Conservation (phyloP, 2,113 vertebrate species). For the Verasper variegatus region DNA sequence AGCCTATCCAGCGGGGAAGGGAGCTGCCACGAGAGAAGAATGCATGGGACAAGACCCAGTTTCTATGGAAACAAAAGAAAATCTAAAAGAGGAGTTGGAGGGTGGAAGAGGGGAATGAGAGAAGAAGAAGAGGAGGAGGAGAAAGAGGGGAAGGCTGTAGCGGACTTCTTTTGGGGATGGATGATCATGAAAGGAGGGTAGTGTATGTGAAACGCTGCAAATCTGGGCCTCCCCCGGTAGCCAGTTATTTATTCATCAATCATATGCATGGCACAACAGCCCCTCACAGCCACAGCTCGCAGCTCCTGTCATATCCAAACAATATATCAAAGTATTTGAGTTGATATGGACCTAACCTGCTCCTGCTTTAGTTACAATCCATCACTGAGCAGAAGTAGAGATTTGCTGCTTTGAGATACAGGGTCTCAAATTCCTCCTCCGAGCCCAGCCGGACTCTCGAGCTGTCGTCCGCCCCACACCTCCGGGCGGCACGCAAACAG, state of each 20-base stretch:
- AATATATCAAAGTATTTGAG: slow-evolving; percentile 31
- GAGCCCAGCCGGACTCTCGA: too few species aligned
- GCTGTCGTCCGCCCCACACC: too few species aligned
- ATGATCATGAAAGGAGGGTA: slow-evolving; percentile 43
- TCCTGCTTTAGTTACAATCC: neutral
- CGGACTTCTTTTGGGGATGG: slow-evolving; percentile 48
- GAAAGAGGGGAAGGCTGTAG: neutral
- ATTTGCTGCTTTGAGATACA: neutral
- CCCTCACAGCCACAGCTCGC: neutral
- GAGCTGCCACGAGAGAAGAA: slow-evolving; percentile 56
- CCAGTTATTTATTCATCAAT: slow-evolving; percentile 58
- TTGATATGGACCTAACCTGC: slow-evolving; percentile 2
- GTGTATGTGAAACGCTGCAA: slow-evolving; percentile 22
- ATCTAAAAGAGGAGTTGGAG: slow-evolving; percentile 54
- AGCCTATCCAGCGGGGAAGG: slow-evolving; percentile 55
- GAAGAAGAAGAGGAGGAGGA: too few species aligned
- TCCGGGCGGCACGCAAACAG: slow-evolving; percentile 30
- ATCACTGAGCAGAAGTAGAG: neutral
- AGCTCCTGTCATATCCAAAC: slow-evolving; percentile 30
- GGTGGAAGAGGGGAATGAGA: slow-evolving; percentile 9
- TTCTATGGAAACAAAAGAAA: slow-evolving; percentile 81
- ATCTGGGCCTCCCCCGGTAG: slow-evolving; percentile 38
- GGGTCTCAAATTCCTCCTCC: slow-evolving; percentile 9
- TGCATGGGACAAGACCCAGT: slow-evolving; percentile 71
- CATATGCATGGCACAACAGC: slow-evolving; percentile 11